phyloP scores from a whole-genome alignment of 1,140 invertebrate species.

The Drosophila rufa region DNA sequence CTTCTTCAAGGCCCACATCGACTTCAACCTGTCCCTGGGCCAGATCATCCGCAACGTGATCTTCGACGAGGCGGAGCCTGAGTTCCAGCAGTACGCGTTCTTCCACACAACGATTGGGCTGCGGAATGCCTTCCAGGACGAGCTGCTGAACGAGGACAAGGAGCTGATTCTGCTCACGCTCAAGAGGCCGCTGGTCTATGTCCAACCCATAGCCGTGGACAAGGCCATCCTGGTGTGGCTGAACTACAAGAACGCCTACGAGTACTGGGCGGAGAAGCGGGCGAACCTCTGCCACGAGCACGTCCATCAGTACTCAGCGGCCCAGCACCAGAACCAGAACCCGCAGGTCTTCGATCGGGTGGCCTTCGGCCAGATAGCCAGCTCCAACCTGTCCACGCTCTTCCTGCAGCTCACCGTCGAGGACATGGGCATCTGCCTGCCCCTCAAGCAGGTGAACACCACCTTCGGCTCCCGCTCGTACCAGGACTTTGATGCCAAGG shows the following conservation, averaged over 20 bases:
- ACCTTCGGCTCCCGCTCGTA: constrained; percentile 88
- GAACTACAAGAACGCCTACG: constrained; percentile 99
- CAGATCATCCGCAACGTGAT: constrained; percentile 96
- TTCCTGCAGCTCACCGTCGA: constrained; percentile 98
- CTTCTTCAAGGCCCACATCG: constrained; percentile 97
- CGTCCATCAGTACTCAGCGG: constrained; percentile 85
- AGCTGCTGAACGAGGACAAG: constrained; percentile 96
- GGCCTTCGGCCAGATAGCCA: constrained; percentile 90
- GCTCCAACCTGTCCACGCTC: constrained; percentile 93
- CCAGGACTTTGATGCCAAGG: constrained; percentile 92
- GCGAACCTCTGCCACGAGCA: constrained; percentile 94
- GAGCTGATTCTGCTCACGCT: constrained; percentile 97
- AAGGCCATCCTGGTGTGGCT: constrained; percentile 98
- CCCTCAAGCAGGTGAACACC: constrained; percentile 92
- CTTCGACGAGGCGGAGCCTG: constrained; percentile 98
- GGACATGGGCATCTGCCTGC: constrained; percentile 98
- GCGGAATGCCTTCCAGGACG: constrained; percentile 94
- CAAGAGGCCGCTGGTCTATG: constrained; percentile 95
- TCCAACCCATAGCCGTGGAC: constrained; percentile 98
- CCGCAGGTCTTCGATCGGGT: constrained; percentile 89
- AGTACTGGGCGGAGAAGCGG: constrained; percentile 99
- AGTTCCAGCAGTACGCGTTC: constrained; percentile 98
- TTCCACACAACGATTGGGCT: constrained; percentile 97
- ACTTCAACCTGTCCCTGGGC: constrained; percentile 97
- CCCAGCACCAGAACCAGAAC: constrained; percentile 28